A percentile compares a stretch with the other conserved stretches of the same genome.
Evolutionary conservation across 2,888 invertebrate genomes (phyloP).

Genomic region (Sericinus montela): DNA sequence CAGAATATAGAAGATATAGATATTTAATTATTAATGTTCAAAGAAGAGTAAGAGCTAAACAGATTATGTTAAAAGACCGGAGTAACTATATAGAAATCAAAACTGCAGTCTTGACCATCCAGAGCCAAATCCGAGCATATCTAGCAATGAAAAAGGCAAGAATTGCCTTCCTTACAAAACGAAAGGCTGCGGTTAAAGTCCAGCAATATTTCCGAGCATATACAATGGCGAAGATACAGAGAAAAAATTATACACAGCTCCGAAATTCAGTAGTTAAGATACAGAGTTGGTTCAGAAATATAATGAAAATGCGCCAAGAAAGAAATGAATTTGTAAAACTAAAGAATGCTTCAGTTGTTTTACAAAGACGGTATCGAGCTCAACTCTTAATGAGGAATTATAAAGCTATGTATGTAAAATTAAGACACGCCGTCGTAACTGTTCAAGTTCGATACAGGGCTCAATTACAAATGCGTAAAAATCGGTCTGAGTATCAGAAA

Average conservation of each 20-base stretch:
- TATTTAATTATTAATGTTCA: constrained; percentile 66
- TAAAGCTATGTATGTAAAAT: constrained; percentile 26
- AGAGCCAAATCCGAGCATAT: constrained; percentile 64
- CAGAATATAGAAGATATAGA: constrained; percentile 44
- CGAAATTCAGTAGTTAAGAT: constrained; percentile 40
- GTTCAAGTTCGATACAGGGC: constrained; percentile 68
- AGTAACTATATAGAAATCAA: constrained; percentile 50
- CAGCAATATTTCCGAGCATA: constrained; percentile 41
- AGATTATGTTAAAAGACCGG: constrained; percentile 51
- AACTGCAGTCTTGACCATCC: constrained; percentile 62
- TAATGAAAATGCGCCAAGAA: constrained; percentile 48
- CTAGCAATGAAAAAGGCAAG: constrained; percentile 40
- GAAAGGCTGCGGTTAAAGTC: constrained; percentile 39
- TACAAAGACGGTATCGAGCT: constrained; percentile 48
- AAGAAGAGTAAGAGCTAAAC: constrained; percentile 64
- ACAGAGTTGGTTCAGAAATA: constrained; percentile 59
- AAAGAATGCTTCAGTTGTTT: constrained; percentile 40
- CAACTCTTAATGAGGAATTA: constrained; percentile 33
- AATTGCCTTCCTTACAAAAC: constrained; percentile 35
- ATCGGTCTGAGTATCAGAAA: constrained; percentile 39
- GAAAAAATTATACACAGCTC: constrained; percentile 28
- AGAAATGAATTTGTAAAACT: constrained; percentile 33
- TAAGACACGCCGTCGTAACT: constrained; percentile 26
- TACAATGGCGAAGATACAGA: constrained; percentile 28
- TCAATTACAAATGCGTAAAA: constrained; percentile 44